Evolutionary conservation across 2,113 vertebrate species (phyloP).

Genomic region (Zosterops hypoxanthus): DNA sequence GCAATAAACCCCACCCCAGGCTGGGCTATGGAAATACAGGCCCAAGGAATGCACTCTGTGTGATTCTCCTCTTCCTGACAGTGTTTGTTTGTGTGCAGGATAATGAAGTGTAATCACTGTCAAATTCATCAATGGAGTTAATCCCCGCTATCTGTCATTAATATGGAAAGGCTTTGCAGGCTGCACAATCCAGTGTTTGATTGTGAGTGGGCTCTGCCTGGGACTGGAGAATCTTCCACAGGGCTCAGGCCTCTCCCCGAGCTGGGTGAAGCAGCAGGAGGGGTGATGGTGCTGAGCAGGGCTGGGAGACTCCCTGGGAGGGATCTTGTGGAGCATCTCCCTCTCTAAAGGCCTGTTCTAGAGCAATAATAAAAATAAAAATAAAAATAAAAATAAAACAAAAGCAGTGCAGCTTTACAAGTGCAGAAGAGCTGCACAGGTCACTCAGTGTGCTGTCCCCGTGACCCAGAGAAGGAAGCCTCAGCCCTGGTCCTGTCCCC

Average conservation of each 20-base stretch:
- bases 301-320: neutral
- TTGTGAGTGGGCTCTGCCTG: neutral
- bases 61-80: constrained; percentile 4
- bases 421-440: neutral
- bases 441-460: neutral
- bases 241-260: accelerated
- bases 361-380: neutral
- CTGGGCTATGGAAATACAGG: constrained; percentile 27
- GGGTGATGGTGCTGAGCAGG: neutral
- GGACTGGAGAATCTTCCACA: neutral
- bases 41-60: neutral
- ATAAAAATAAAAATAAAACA: neutral
- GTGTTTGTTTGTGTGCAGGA: constrained; percentile 50
- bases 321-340: neutral
- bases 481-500: neutral
- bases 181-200: neutral
- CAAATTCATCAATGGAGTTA: constrained; percentile 24
- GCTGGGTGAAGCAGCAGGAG: neutral
- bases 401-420: neutral
- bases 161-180: constrained; percentile 13
- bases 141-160: constrained; percentile 23
- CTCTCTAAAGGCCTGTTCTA: neutral
- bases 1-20: neutral
- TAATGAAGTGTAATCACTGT: constrained; percentile 51
- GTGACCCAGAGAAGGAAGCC: neutral